A percentile compares a stretch with the other conserved stretches of the same genome.
phyloP scores from a whole-genome alignment of 2,888 invertebrate species.

The Spodoptera exigua region DNA sequence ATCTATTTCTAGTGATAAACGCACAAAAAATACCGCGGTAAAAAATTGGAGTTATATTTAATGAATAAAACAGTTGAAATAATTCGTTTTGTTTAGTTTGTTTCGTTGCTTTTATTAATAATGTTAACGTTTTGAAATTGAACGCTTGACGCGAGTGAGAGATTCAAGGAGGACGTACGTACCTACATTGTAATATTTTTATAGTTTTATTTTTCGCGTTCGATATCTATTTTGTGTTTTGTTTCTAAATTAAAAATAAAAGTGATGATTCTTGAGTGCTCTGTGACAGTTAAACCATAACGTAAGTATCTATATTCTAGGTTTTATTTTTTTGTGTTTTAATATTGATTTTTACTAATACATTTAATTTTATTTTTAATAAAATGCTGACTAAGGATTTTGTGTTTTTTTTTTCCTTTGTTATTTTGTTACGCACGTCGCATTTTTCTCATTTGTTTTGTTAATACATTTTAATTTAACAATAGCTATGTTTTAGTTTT shows the following conservation, averaged over 20 bases:
- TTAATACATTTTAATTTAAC: too few species aligned
- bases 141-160: conserved; percentile 17
- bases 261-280: conserved; percentile 1
- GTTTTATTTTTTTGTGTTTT: neutral
- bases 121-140: conserved; percentile 20
- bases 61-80: conserved; percentile 58
- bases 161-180: conserved; percentile 20
- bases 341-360: neutral
- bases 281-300: neutral
- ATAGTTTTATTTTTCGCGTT: conserved; percentile 26
- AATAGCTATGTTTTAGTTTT: too few species aligned
- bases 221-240: neutral
- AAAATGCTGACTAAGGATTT: too few species aligned
- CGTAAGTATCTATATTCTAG: conserved; percentile 26
- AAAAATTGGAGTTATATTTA: conserved; percentile 32
- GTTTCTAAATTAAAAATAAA: neutral
- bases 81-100: conserved; percentile 17
- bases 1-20: conserved; percentile 39
- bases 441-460: too few species aligned
- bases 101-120: conserved; percentile 9
- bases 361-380: too few species aligned
- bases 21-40: conserved; percentile 49
- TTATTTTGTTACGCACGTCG: too few species aligned
- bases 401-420: neutral
- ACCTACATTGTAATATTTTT: conserved; percentile 21